Evolutionary conservation across 2,888 invertebrate genomes (phyloP).

Genomic region (Cosmia pyralina): DNA sequence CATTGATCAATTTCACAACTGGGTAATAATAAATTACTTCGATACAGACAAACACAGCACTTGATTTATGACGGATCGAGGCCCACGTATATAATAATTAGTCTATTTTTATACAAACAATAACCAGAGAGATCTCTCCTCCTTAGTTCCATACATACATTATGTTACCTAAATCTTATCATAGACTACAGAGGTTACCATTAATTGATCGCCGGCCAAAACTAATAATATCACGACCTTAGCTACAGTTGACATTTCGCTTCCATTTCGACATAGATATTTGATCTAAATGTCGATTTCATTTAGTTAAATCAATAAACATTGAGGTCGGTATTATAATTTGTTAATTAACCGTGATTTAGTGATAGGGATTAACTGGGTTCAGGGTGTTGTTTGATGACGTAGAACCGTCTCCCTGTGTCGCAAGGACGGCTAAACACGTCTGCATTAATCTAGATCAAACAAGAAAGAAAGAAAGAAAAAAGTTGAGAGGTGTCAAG

Average conservation of each 20-base stretch:
- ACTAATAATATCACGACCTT: conserved; percentile 21
- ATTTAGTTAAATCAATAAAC: conserved; percentile 41
- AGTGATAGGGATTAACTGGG: conserved; percentile 17
- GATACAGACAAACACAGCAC: no score
- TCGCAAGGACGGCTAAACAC: background rate
- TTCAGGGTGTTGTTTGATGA: conserved; percentile 14
- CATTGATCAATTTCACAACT: background rate
- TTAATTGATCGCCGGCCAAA: conserved; percentile 9
- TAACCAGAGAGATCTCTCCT: no score
- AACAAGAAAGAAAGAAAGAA: no score
- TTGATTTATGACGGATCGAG: background rate
- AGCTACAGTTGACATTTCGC: conserved; percentile 50
- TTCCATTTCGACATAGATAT: conserved; percentile 45
- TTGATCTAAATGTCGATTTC: conserved; percentile 36
- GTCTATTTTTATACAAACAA: background rate
- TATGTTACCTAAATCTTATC: background rate
- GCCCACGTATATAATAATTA: background rate
- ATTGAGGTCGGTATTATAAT: conserved; percentile 33
- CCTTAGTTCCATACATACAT: background rate
- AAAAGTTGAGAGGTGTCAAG: no score
- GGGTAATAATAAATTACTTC: background rate
- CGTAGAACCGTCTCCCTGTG: background rate
- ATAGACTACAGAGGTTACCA: background rate
- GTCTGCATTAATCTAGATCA: background rate
- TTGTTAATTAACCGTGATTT: conserved; percentile 11